Base-by-base conservation (phyloP, 2,113 vertebrate genomes). In the Atherinomorus stipes region DNA sequence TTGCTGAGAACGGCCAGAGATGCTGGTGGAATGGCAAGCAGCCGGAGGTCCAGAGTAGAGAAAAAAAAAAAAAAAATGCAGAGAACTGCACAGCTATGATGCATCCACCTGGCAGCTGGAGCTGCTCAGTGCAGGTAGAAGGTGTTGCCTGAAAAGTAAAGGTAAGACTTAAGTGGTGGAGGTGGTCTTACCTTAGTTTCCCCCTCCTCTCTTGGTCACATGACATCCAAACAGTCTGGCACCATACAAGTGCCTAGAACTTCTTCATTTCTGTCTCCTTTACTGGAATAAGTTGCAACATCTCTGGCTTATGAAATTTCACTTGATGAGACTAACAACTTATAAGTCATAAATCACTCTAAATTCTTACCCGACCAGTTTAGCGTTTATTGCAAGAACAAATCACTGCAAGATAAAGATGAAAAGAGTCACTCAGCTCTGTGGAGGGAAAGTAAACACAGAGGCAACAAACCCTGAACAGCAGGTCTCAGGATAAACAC, bases 221-320 rank as follows among this genome's bases (percentile, higher is more conserved):
- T 93, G 90, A 90, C 91, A 71, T 66, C 51, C 68, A 81, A 68
- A 74, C 66, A 81, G 50, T 69, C 57, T 56, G 22, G 64, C 49
- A 45, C 50, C 16, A 19, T 40, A 34, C 31, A 22, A 15, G 28
- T 49, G 61, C 52, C 37, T 11, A 22, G 15, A 38, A 11, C 37
- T 19, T 51, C 57, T 34, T 22, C n/a, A n/a, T 44, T 73, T 13
- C 61, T 71, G 23, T 47, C 64, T 40, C 45, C 16, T 40, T 72
- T 50, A 71, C 38, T 38, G 21, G 78, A 71, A 80, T 91, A 90
- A 89, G 92, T 92, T 80, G 63, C 61, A 90, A 88, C 91, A 88
- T 70, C 78, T 85, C 77, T 65, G 44, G 58, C 74, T 80, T 71
- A 73, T 81, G 72, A 78, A 65, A 66, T 86, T 60, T 66, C 66